Percentiles rank a stretch among this genome's conserved stretches.
These are phyloP conservation scores for Cremastobaeus sp. DNA, from an alignment of 2,888 invertebrate species.

Conservation along the genomic window DNA sequence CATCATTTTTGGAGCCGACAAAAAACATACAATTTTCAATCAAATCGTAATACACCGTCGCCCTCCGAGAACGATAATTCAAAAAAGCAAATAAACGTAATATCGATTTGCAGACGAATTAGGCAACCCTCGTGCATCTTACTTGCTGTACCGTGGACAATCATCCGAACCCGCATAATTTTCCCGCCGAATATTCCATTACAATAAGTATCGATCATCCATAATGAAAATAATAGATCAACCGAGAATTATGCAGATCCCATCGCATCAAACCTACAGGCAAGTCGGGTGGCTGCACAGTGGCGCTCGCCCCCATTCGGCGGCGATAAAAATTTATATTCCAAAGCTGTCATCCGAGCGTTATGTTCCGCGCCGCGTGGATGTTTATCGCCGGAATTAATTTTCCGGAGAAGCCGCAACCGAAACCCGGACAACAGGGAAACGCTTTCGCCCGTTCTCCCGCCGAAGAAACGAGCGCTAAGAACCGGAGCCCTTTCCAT, in stretches of 20 bases:
- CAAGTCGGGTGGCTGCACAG: too few relatives aligned
- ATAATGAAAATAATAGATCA: constrained; percentile 25
- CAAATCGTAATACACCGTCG: too few relatives aligned
- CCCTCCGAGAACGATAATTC: neutral
- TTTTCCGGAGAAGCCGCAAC: constrained; percentile 7
- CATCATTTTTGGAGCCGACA: too few relatives aligned
- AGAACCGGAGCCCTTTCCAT: neutral
- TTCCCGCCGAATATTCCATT: constrained; percentile 2
- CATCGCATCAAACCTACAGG: constrained; percentile 12
- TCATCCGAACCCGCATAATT: neutral
- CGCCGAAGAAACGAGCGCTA: too few relatives aligned
- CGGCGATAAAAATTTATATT: constrained; percentile 22
- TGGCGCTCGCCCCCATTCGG: neutral
- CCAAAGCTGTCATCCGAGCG: constrained; percentile 6
- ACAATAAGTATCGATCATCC: constrained; percentile 12
- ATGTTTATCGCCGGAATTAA: constrained; percentile 24
- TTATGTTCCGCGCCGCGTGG: constrained; percentile 1
- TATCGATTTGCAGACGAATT: constrained; percentile 5
- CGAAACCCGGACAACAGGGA: constrained; percentile 1
- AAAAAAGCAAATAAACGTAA: neutral
- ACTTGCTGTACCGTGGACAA: constrained; percentile 3
- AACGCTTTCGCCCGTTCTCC: too few relatives aligned
- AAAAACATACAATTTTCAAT: too few relatives aligned
- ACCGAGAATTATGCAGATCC: constrained; percentile 22
- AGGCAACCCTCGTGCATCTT: neutral